These are phyloP conservation scores for Euphydryas editha DNA, from an alignment of 2,888 invertebrate genomes.

Conservation along the genomic window DNA sequence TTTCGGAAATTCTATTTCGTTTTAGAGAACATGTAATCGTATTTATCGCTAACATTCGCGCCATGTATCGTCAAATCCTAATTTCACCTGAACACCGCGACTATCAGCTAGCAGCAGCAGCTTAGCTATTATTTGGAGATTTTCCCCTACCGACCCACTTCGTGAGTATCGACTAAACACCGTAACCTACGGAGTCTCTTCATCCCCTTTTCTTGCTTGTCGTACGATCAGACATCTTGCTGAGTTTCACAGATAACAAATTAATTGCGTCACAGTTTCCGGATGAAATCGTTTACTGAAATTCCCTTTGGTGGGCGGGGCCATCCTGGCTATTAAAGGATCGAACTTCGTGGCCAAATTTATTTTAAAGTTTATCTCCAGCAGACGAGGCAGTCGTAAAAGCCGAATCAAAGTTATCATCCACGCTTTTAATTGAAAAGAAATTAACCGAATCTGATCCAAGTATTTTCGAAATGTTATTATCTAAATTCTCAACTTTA, in stretches of 20 bases:
- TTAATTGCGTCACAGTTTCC: conserved; percentile 31
- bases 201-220: conserved; percentile 30
- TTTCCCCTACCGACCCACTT: conserved; percentile 19
- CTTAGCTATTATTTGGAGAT: conserved; percentile 35
- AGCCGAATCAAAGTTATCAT: too few species aligned
- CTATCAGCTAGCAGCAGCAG: too few species aligned
- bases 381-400: too few species aligned
- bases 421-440: too few species aligned
- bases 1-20: conserved; percentile 33
- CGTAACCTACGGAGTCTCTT: conserved; percentile 34
- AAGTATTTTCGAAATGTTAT: too few species aligned
- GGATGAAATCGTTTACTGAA: conserved; percentile 7
- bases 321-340: conserved; percentile 1
- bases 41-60: conserved; percentile 18
- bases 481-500: too few species aligned
- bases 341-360: not conserved
- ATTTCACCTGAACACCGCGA: not conserved
- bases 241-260: too few species aligned
- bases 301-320: conserved; percentile 28
- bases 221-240: too few species aligned
- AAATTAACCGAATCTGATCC: too few species aligned
- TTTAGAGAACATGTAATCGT: conserved; percentile 34
- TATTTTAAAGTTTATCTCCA: too few species aligned
- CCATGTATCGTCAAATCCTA: too few species aligned
- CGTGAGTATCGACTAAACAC: conserved; percentile 30